Base-by-base conservation (phyloP, 2,113 vertebrate genomes). In the Poeciliopsis occidentalis region DNA sequence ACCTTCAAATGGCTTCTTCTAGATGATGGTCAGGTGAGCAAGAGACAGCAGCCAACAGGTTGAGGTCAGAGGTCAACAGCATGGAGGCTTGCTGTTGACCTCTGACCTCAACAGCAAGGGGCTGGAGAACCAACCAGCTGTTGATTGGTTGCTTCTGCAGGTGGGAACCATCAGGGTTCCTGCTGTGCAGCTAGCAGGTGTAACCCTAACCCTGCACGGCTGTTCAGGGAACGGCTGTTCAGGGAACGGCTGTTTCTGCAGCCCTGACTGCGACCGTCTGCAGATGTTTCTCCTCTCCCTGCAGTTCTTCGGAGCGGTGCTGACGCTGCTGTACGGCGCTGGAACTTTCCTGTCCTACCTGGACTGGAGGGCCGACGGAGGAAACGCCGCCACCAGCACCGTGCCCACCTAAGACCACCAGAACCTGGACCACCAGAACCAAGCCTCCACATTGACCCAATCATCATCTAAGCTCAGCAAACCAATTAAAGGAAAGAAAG, bases 231-330 rank as follows among this genome's bases (percentile, higher is more conserved):
- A 31, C 7, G 7, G 32, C 7, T 8, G 7, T 34, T 34, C 1
- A 1, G 32, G 32, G 32, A 34, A 34, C 32, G 32, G 32, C 32
- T 8, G 32, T 34, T 32, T 6, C 34, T 11, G 34, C 34, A 37
- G 34, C 34, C 10, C 34, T 11, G 34, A 11, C 39, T 15, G 3
- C 39, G 0, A 34, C 27, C 17, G 37, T 17, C 10, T 60, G 24
- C 51, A 62, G 8, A 37, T 30, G 4, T 64, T 2, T 51, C 10
- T 66, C 22, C 0, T 69, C 17, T 68, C 26, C 51, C 15, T 57
- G 51, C 91, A 99, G 98, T 97, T 97, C 92, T 98, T 99, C 0
- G 94, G 93, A 0, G 94, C 95, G 3, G 60, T 93, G 3, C 93
- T 93, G 3, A 97, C 95, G 75, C 68, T 96, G 0, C 44, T 91